These are phyloP conservation scores for Pseudopleuronectes americanus DNA, from an alignment of 2,797 vertebrate genomes.

Conservation along the genomic window DNA sequence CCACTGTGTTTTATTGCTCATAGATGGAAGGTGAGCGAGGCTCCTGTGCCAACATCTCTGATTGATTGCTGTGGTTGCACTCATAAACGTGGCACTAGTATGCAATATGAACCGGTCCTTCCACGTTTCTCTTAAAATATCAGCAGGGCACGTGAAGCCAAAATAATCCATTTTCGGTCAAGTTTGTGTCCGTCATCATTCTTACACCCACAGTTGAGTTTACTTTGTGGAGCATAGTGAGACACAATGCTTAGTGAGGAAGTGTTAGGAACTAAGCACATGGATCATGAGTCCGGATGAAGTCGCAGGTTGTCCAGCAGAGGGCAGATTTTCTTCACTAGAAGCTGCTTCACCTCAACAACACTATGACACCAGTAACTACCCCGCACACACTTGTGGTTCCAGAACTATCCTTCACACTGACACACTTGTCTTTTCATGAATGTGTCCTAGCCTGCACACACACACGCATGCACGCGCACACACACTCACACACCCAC, in stretches of 20 bases:
- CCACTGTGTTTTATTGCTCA: slow-evolving; percentile 61
- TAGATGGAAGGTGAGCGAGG: slow-evolving; percentile 41
- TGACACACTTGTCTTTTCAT: background rate
- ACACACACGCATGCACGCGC: too few species aligned
- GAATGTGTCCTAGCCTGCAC: background rate
- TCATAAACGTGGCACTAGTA: slow-evolving; percentile 41
- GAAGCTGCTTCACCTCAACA: background rate
- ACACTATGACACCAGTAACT: too few species aligned
- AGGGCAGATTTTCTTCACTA: slow-evolving; percentile 70
- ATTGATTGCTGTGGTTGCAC: slow-evolving; percentile 55
- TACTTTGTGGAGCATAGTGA: background rate
- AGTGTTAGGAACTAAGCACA: background rate
- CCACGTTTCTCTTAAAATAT: background rate
- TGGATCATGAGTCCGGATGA: background rate
- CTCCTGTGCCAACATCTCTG: slow-evolving; percentile 62
- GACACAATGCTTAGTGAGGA: background rate
- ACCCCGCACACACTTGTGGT: background rate
- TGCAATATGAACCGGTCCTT: slow-evolving; percentile 25
- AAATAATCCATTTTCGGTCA: background rate
- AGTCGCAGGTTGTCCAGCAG: slow-evolving; percentile 67
- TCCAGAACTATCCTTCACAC: background rate
- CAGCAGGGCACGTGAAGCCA: background rate
- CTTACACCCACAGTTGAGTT: background rate
- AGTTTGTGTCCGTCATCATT: background rate
- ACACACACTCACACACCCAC: too few species aligned